A percentile compares a stretch with the other conserved stretches of the same genome.
These are phyloP conservation scores for Brenthis hecate DNA, from an alignment of 2,888 invertebrate species.

Conservation along the genomic window DNA sequence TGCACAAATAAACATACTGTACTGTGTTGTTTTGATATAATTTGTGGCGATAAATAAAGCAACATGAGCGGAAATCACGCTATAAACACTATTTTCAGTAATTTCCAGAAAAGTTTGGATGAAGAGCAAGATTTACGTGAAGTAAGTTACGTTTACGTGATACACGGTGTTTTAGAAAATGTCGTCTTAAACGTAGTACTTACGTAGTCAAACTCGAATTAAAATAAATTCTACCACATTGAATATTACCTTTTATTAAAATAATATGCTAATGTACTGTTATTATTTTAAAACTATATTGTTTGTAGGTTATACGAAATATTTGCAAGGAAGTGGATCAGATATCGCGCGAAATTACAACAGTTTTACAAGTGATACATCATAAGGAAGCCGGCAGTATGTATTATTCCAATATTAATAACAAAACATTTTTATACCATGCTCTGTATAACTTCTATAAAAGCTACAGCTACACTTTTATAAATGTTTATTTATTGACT, in stretches of 20 bases:
- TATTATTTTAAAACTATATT: not conserved
- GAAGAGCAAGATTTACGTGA: constrained; percentile 91
- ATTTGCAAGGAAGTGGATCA: constrained; percentile 90
- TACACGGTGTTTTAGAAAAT: not conserved
- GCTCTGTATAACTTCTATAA: too few relatives aligned
- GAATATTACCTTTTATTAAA: too few relatives aligned
- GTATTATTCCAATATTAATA: constrained; percentile 44
- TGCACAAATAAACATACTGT: constrained; percentile 11
- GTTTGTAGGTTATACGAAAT: constrained; percentile 84
- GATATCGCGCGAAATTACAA: constrained; percentile 89
- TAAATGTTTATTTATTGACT: too few relatives aligned
- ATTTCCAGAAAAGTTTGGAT: constrained; percentile 90
- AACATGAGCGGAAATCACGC: constrained; percentile 64
- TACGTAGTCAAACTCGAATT: too few relatives aligned
- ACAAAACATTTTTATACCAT: too few relatives aligned
- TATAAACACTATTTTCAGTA: constrained; percentile 84
- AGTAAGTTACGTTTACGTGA: constrained; percentile 69
- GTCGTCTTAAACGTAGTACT: too few relatives aligned
- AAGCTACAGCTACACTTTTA: too few relatives aligned
- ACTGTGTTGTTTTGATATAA: constrained; percentile 6
- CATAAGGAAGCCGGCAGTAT: constrained; percentile 87
- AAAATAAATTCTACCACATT: too few relatives aligned
- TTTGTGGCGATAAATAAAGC: constrained; percentile 5
- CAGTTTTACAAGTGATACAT: constrained; percentile 91
- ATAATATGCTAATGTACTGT: not conserved